A percentile compares a stretch with the other conserved stretches of the same genome.
Evolutionary conservation across 2,888 invertebrate genomes (phyloP).

Genomic region (Lypha dubia): DNA sequence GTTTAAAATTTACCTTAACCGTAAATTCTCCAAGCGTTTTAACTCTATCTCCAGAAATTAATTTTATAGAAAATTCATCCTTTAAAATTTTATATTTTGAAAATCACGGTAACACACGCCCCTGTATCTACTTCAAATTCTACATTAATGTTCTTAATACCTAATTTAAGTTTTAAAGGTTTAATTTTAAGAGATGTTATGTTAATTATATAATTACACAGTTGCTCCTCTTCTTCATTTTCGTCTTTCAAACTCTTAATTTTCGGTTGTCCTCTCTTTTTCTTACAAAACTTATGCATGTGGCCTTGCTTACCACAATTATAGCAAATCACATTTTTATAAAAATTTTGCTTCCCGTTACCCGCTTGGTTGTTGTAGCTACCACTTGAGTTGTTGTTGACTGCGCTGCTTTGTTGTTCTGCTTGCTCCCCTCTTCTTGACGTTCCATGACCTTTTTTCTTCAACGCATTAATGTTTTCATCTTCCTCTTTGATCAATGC

Average conservation of each 20-base stretch:
- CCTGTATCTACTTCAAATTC: slow-evolving; percentile 68
- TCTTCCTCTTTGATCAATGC: slow-evolving; percentile 24
- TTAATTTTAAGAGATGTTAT: slow-evolving; percentile 47
- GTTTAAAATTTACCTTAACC: slow-evolving; percentile 39
- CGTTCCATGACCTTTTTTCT: slow-evolving; percentile 29
- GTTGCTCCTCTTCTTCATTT: slow-evolving; percentile 15
- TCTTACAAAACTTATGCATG: neutral
- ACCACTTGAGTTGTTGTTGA: slow-evolving; percentile 6
- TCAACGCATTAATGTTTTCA: slow-evolving; percentile 27
- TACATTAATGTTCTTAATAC: slow-evolving; percentile 37
- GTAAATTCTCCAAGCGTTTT: slow-evolving; percentile 48
- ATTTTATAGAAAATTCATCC: slow-evolving; percentile 30
- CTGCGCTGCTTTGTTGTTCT: slow-evolving; percentile 39
- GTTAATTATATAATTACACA: slow-evolving; percentile 51
- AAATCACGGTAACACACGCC: slow-evolving; percentile 60
- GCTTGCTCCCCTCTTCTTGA: slow-evolving; percentile 30
- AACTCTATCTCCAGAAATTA: slow-evolving; percentile 52
- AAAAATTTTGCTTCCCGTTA: slow-evolving; percentile 44
- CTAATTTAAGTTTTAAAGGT: slow-evolving; percentile 35
- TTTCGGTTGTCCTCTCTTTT: slow-evolving; percentile 24
- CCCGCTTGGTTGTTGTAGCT: slow-evolving; percentile 8
- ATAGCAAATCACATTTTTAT: slow-evolving; percentile 45
- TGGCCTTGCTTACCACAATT: slow-evolving; percentile 34
- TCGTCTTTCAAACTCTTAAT: slow-evolving; percentile 43
- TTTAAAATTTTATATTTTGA: slow-evolving; percentile 25